Evolutionary conservation across 1,140 invertebrate species (phyloP).

Genomic region (Apis laboriosa): DNA sequence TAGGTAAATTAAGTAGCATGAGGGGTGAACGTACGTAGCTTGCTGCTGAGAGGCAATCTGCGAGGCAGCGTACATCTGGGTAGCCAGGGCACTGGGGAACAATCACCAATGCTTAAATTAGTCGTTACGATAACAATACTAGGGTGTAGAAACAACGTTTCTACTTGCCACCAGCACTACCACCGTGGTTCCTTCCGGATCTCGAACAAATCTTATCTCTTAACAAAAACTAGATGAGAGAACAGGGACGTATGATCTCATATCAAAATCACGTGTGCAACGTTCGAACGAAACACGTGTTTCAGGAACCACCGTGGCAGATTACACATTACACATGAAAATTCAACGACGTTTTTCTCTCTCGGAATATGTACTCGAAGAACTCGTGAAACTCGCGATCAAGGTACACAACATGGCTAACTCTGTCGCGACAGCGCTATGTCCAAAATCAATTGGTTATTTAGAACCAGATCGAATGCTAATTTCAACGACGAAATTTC

Average conservation of each 20-base stretch:
- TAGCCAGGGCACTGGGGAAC: slow-evolving; percentile 95
- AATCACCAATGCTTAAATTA: slow-evolving; percentile 82
- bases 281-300: background rate
- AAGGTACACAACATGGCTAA: slow-evolving; percentile 2
- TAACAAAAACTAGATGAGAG: background rate
- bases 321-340: slow-evolving; percentile 35
- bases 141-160: slow-evolving; percentile 56
- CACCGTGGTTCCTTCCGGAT: slow-evolving; percentile 57
- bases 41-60: slow-evolving; percentile 93
- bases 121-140: slow-evolving; percentile 74
- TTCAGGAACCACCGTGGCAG: slow-evolving; percentile 58
- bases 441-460: slow-evolving; percentile 6
- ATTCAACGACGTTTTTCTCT: slow-evolving; percentile 24
- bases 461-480: background rate
- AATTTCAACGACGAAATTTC: background rate
- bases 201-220: background rate
- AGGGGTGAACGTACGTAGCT: slow-evolving; percentile 91
- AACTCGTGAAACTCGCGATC: background rate
- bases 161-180: slow-evolving; percentile 43
- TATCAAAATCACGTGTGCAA: background rate
- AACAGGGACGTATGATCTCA: background rate
- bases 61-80: slow-evolving; percentile 95
- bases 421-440: background rate
- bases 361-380: slow-evolving; percentile 16
- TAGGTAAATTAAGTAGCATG: slow-evolving; percentile 78